Conservation (phyloP, 1,140 invertebrate genomes). For the Sinella curviseta region DNA sequence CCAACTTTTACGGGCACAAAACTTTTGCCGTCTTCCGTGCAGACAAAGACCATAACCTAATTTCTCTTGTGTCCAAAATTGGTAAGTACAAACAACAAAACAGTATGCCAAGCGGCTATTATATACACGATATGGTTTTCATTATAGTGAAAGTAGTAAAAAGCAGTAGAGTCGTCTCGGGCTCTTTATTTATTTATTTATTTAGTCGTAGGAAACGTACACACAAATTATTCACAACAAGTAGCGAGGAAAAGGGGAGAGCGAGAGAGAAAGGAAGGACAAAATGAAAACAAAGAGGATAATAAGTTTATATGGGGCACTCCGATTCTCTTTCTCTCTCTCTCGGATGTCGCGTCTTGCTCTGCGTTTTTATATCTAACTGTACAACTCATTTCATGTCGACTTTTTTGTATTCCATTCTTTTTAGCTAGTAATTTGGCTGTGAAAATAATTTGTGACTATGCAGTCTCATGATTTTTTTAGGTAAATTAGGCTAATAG, state of each 20-base stretch:
- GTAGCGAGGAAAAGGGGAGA: neutral
- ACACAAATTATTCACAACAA: neutral
- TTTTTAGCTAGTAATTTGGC: too few relatives aligned
- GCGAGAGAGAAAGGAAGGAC: neutral
- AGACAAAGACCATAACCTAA: slow-evolving; percentile 80
- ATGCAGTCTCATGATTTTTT: too few relatives aligned
- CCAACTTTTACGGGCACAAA: slow-evolving; percentile 84
- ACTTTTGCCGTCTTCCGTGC: slow-evolving; percentile 78
- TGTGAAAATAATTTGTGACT: too few relatives aligned
- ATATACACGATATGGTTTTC: neutral
- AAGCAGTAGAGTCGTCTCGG: too few relatives aligned
- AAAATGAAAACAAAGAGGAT: neutral
- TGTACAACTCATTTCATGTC: too few relatives aligned
- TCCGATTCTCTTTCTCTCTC: too few relatives aligned
- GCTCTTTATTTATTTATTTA: neutral
- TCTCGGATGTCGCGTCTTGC: too few relatives aligned
- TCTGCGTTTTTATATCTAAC: too few relatives aligned
- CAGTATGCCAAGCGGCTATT: neutral
- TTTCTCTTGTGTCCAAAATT: slow-evolving; percentile 93
- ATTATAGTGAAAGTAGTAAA: too few relatives aligned
- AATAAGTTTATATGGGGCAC: neutral
- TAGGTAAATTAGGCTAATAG: too few relatives aligned
- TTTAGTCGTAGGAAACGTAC: neutral
- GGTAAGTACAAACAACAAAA: slow-evolving; percentile 58
- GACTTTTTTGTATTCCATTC: too few relatives aligned